phyloP scores from a whole-genome alignment of 1,140 invertebrate genomes.

The Eriosoma lanigerum region DNA sequence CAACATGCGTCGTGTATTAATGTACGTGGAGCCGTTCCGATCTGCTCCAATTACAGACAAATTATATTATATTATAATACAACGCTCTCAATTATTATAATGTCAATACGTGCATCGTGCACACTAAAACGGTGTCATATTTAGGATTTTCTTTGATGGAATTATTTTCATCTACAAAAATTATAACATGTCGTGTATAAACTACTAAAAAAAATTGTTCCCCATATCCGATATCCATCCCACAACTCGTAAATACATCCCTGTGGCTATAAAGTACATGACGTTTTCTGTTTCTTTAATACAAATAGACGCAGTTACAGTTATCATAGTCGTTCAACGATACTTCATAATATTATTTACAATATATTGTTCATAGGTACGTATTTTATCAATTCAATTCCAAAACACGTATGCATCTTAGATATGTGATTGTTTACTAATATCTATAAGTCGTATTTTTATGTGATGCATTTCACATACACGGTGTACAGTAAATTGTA shows the following conservation, averaged over 20 bases:
- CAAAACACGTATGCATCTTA: not conserved
- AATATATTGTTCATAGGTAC: not conserved
- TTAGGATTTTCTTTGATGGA: too few relatives aligned
- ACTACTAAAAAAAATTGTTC: too few relatives aligned
- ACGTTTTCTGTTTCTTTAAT: too few relatives aligned
- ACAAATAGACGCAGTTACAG: not conserved
- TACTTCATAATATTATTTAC: not conserved
- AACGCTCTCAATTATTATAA: slow-evolving; percentile 3
- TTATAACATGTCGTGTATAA: too few relatives aligned
- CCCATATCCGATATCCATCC: too few relatives aligned
- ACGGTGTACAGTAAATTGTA: too few relatives aligned
- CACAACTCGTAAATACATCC: too few relatives aligned
- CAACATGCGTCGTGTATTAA: not conserved
- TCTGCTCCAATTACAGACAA: not conserved
- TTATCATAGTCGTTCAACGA: slow-evolving; percentile 16
- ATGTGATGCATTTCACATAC: too few relatives aligned
- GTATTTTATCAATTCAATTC: not conserved
- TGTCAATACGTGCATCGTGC: too few relatives aligned
- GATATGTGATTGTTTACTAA: not conserved
- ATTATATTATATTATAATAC: not conserved
- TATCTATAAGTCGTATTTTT: not conserved
- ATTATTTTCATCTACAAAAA: too few relatives aligned
- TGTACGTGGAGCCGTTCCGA: not conserved
- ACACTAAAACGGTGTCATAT: too few relatives aligned
- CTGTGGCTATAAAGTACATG: too few relatives aligned